These are phyloP conservation scores for Aphodius sticticus DNA, from an alignment of 2,888 invertebrate species.

Conservation along the genomic window DNA sequence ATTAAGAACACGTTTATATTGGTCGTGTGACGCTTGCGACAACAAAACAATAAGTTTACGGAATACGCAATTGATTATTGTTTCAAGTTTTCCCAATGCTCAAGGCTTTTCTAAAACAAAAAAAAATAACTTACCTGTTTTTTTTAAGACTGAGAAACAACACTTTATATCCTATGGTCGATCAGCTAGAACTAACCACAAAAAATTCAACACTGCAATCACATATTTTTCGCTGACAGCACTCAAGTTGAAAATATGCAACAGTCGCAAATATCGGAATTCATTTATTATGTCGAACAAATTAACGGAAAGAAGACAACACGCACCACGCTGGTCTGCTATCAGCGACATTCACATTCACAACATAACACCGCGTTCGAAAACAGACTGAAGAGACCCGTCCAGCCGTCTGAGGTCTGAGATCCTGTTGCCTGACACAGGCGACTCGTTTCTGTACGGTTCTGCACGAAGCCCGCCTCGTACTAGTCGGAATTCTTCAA, in stretches of 20 bases:
- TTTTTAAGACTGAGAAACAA: neutral
- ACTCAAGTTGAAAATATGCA: neutral
- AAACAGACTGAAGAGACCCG: conserved; percentile 11
- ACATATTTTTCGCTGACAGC: neutral
- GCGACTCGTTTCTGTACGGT: conserved; percentile 29
- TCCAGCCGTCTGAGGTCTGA: neutral
- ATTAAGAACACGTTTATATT: neutral
- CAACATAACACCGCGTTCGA: neutral
- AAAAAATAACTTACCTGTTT: neutral
- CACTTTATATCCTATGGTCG: neutral
- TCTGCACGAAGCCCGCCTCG: conserved; percentile 21
- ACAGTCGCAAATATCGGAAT: neutral
- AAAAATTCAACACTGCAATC: neutral
- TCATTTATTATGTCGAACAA: neutral
- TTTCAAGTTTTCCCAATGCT: neutral
- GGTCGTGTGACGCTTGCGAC: too few species aligned
- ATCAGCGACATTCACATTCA: neutral
- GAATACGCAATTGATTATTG: neutral
- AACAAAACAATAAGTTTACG: neutral
- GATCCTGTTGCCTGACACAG: conserved; percentile 18
- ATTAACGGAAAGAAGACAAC: neutral
- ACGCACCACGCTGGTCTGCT: neutral
- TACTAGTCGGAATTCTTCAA: conserved; percentile 34
- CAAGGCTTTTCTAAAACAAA: neutral
- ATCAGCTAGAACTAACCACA: neutral